Percentiles rank a stretch among this genome's conserved stretches.
Evolutionary conservation across 2,888 invertebrate genomes (phyloP).

Genomic region (Hypomecis punctinalis): DNA sequence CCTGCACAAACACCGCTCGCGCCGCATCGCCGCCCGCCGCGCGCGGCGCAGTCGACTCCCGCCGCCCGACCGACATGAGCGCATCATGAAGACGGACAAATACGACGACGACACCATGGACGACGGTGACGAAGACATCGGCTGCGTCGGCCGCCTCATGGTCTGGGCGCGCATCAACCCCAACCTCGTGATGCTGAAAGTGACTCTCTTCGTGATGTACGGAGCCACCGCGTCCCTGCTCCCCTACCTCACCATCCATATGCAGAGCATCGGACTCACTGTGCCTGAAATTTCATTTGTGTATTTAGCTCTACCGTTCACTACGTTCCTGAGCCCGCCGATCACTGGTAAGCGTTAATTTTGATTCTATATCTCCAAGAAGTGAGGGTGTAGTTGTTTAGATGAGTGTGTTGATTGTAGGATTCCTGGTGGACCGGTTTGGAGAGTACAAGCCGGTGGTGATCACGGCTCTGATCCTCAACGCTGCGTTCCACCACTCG

Average conservation of each 20-base stretch:
- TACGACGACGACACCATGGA: slow-evolving; percentile 81
- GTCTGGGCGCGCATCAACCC: slow-evolving; percentile 87
- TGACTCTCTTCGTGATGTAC: slow-evolving; percentile 93
- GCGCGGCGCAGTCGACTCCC: slow-evolving; percentile 78
- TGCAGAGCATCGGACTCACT: slow-evolving; percentile 94
- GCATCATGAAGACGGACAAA: slow-evolving; percentile 71
- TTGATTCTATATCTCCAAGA: slow-evolving; percentile 1
- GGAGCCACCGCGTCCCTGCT: slow-evolving; percentile 93
- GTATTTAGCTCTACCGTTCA: slow-evolving; percentile 93
- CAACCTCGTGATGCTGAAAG: slow-evolving; percentile 91
- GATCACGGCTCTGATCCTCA: slow-evolving; percentile 90
- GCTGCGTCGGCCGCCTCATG: slow-evolving; percentile 76
- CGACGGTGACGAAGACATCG: slow-evolving; percentile 69
- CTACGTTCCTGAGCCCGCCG: slow-evolving; percentile 94
- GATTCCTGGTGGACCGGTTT: slow-evolving; percentile 94
- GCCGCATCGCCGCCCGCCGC: slow-evolving; percentile 56
- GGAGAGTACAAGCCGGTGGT: slow-evolving; percentile 94
- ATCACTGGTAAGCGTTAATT: slow-evolving; percentile 87
- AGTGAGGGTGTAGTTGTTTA: slow-evolving; percentile 17
- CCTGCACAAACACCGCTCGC: slow-evolving; percentile 73
- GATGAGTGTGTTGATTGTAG: slow-evolving; percentile 72
- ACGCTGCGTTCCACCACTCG: slow-evolving; percentile 92
- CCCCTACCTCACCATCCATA: slow-evolving; percentile 95
- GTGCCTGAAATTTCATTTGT: slow-evolving; percentile 95
- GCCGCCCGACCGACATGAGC: slow-evolving; percentile 68